Base-by-base conservation (phyloP, 2,113 vertebrate species). In the Cnemophilus loriae region DNA sequence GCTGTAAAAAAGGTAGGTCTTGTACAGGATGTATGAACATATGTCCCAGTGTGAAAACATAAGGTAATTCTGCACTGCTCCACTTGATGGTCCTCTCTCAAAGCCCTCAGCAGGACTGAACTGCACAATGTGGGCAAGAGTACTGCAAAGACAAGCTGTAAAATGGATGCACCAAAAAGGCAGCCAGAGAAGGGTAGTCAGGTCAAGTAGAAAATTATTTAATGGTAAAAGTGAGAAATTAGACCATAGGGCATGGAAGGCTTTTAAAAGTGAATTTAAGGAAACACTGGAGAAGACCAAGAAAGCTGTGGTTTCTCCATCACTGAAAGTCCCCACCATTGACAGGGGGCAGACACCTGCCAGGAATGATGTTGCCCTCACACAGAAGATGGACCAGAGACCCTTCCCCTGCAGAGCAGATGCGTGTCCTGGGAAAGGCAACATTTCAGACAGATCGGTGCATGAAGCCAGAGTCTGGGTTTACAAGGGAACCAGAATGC, bases 281-380 rank as follows among this genome's bases (percentile, higher is more conserved):
- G 32, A 60, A 69, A 49, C 6, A 20, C 11, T 73, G 59, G 19
- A 93, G 41, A 84, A 77, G 55, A 39, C 3, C 42, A 19, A 47
- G 71, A 49, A 91, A 84, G 23, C 24, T 77, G 33, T 35, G 32
- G 14, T 35, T 59, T 73, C 13, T 60, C 73, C 20, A 17, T 27
- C 1, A 0, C 9, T 59, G 67, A 76, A 52, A 32, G 11, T 83
- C 32, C 56, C 32, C 39, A 18, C 35, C 1, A 0, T 2, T 70
- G 52, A 26, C 0, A 1, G 4, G 1, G 44, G 17, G 17, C 6
- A 71, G 26, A 50, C 13, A 11, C 37, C 18, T 47, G 4, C 33
- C 70, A 82, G 75, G 28, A 75, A 47, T 23, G 6, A n/a, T 6
- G 13, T 9, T 67, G 21, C 8, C 21, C 21, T 35, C 11, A 26